Base-by-base conservation (phyloP, 2,797 vertebrate genomes). In the Setipinna tenuifilis region DNA sequence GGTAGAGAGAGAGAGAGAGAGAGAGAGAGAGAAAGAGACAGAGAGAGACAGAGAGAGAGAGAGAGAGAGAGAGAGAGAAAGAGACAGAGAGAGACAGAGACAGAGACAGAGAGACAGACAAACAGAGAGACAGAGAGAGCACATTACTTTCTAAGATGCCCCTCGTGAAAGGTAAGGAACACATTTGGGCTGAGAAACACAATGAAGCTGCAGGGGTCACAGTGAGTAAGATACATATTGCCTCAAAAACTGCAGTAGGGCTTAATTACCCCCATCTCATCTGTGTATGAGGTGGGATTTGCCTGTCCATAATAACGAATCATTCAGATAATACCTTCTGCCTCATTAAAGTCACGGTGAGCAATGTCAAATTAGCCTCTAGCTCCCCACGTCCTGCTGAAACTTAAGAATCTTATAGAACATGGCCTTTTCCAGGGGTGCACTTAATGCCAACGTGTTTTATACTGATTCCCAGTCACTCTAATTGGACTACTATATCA, bases 341-440 rank as follows among this genome's bases (percentile, higher is more conserved):
- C 68, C 68, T 75, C 31, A 75, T 75, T 75, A 75, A 75, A 75
- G 68, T 75, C 31, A 41, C 16, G 6, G 35, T 75, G 68, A 75
- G 28, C 16, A 6, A 75, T 75, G 68, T 35, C 12, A 35, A 19
- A 41, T 75, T 75, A 17, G 28, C 31, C 68, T 41, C 31, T 17
- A 75, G 68, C 28, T 35, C 3, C 14, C 14, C 6, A 41, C 35
- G 28, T 19, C 0, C 16, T 75, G 6, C 28, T 35, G 14, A 3
- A 35, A 54, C 50, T 54, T 54, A 35, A 16, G 16, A 75, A 19
- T 16, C 14, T 28, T 75, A 75, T 14, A 75, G 68, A 16, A 75
- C 28, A 12, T 75, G 31, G 68, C 4, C 25, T 6, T 75, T 12
- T 35, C 5, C 68, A 16, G 68, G 28, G 14, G 68, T 6, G 68